These are phyloP conservation scores for Drosophila tani DNA, from an alignment of 1,140 invertebrate species.

Conservation along the genomic window DNA sequence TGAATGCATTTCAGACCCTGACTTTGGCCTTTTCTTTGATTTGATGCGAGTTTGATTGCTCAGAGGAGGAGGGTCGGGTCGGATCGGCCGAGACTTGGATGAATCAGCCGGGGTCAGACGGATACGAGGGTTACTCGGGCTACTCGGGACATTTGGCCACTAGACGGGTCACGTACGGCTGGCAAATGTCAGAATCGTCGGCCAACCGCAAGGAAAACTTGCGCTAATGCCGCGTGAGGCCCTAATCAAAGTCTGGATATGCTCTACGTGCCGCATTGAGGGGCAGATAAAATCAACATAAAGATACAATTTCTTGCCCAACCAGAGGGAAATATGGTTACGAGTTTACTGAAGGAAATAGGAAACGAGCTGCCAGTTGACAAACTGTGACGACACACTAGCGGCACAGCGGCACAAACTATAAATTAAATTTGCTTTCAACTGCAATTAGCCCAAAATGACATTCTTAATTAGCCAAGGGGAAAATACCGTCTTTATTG, in stretches of 20 bases:
- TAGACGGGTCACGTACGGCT: constrained; percentile 56
- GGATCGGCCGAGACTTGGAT: not conserved
- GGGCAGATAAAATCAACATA: constrained; percentile 58
- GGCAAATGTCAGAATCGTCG: constrained; percentile 40
- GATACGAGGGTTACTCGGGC: not conserved
- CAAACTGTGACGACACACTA: constrained; percentile 29
- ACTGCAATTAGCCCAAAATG: constrained; percentile 40
- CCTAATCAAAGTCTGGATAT: constrained; percentile 54
- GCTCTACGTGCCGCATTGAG: constrained; percentile 61
- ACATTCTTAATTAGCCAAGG: constrained; percentile 44
- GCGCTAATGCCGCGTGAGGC: constrained; percentile 46
- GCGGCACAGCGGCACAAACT: constrained; percentile 7
- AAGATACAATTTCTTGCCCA: constrained; percentile 48
- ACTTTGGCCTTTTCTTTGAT: constrained; percentile 31
- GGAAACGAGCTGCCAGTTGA: constrained; percentile 33
- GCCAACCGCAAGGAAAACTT: constrained; percentile 37
- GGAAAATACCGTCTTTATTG: constrained; percentile 7
- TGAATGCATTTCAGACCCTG: constrained; percentile 48
- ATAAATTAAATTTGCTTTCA: constrained; percentile 46
- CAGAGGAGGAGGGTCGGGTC: constrained; percentile 1
- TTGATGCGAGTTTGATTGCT: constrained; percentile 68
- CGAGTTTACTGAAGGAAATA: constrained; percentile 1
- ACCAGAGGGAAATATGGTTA: constrained; percentile 6
- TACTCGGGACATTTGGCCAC: no score
- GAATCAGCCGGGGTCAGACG: constrained; percentile 20